Conservation (phyloP, 2,113 vertebrate genomes). For the Pterocles burchelli region DNA sequence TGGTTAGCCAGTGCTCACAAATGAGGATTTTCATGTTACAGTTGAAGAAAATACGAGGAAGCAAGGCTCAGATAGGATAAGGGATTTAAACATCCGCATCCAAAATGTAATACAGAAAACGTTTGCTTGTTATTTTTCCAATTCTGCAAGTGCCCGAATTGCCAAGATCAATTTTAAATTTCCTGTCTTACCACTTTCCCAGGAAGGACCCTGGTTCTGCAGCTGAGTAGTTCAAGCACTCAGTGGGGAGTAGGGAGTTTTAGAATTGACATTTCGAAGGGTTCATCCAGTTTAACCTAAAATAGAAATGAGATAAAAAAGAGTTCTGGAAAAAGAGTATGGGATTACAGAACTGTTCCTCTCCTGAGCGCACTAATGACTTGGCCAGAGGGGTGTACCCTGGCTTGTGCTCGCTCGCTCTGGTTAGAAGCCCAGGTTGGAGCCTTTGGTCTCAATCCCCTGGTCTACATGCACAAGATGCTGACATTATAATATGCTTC, state of each 20-base stretch:
- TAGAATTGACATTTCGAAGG: background rate
- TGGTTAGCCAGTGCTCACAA: accelerated
- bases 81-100: background rate
- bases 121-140: background rate
- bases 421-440: background rate
- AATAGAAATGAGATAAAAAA: background rate
- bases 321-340: background rate
- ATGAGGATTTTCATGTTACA: too few relatives aligned
- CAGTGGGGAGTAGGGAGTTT: background rate
- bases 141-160: background rate
- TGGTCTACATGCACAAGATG: background rate
- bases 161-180: background rate
- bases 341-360: background rate
- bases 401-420: background rate
- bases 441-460: background rate
- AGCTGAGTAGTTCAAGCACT: background rate
- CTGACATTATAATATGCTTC: background rate
- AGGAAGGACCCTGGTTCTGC: background rate
- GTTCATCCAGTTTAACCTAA: background rate
- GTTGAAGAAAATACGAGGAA: background rate
- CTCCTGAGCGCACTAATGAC: background rate
- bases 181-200: background rate
- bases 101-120: background rate
- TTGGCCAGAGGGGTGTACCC: background rate
- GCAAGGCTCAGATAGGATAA: background rate